phyloP scores from a whole-genome alignment of 2,888 invertebrate species.

The Clepsis dumicolana region DNA sequence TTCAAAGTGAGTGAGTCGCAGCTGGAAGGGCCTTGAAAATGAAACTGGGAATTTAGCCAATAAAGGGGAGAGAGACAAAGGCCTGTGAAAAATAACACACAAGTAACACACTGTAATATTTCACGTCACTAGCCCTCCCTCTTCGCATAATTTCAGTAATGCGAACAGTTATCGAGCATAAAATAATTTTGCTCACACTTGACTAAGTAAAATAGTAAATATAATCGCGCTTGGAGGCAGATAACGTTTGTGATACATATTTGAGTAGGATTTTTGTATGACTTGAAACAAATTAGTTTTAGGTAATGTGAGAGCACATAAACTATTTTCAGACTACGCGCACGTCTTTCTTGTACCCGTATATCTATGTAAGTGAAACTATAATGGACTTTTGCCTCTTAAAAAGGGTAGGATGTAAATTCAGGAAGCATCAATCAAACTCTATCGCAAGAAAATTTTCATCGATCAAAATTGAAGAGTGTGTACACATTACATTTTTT shows the following conservation, averaged over 20 bases:
- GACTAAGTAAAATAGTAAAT: slow-evolving; percentile 33
- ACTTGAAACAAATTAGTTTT: not conserved
- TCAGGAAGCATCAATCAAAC: slow-evolving; percentile 71
- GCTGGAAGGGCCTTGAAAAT: slow-evolving; percentile 53
- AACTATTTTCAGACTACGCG: too few relatives aligned
- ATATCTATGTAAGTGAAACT: slow-evolving; percentile 4
- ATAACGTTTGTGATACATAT: slow-evolving; percentile 13
- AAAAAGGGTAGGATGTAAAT: slow-evolving; percentile 50
- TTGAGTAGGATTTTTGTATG: not conserved
- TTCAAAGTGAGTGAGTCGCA: slow-evolving; percentile 32
- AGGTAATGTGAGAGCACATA: too few relatives aligned
- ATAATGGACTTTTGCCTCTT: slow-evolving; percentile 37
- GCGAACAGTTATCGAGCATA: slow-evolving; percentile 42
- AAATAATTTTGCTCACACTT: slow-evolving; percentile 43
- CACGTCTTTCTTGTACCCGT: slow-evolving; percentile 1
- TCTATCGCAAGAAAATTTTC: slow-evolving; percentile 62
- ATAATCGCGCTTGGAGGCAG: slow-evolving; percentile 30
- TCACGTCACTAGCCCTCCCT: slow-evolving; percentile 65
- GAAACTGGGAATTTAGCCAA: slow-evolving; percentile 66
- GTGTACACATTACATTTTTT: slow-evolving; percentile 41
- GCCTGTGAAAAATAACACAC: slow-evolving; percentile 44
- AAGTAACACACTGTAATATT: slow-evolving; percentile 53
- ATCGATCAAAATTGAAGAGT: slow-evolving; percentile 61
- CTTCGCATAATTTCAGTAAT: slow-evolving; percentile 68
- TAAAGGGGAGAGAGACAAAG: slow-evolving; percentile 62